Conservation (phyloP, 2,113 vertebrate species). For the Hoplias malabaricus region DNA sequence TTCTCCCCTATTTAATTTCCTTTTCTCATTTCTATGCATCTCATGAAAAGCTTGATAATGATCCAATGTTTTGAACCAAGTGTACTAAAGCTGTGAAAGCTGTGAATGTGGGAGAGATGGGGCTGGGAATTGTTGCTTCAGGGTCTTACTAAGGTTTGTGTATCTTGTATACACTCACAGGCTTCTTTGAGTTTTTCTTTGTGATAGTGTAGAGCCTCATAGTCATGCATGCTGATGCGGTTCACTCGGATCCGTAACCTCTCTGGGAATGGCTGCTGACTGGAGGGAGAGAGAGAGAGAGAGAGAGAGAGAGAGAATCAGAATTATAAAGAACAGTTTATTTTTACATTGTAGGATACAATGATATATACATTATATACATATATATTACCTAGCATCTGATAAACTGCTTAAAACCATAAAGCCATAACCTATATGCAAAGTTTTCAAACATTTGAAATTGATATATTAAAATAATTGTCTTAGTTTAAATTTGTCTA, state of each 20-base stretch:
- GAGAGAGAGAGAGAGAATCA: constrained; percentile 16
- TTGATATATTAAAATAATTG: no score
- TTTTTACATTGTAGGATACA: no score
- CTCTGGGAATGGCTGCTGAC: constrained; percentile 88
- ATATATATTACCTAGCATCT: no score
- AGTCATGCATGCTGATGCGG: constrained; percentile 90
- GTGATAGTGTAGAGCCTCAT: constrained; percentile 90
- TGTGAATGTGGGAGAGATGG: not conserved
- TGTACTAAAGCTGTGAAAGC: not conserved
- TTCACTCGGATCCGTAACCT: constrained; percentile 85
- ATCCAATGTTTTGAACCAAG: not conserved
- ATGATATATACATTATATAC: no score
- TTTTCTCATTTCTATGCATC: not conserved
- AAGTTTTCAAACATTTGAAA: no score
- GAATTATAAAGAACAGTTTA: no score
- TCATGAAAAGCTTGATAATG: not conserved
- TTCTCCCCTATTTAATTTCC: no score
- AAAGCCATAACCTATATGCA: no score
- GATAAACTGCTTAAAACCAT: no score
- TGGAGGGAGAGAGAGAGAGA: no score
- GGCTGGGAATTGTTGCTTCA: not conserved
- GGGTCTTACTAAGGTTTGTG: not conserved
- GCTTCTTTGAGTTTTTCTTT: constrained; percentile 94
- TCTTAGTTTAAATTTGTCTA: no score
- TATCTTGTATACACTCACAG: constrained; percentile 75